Evolutionary conservation across 1,140 invertebrate species (phyloP), one percentile per base, ranked within the genome.

Genomic region (Pteromalus puparum): DNA sequence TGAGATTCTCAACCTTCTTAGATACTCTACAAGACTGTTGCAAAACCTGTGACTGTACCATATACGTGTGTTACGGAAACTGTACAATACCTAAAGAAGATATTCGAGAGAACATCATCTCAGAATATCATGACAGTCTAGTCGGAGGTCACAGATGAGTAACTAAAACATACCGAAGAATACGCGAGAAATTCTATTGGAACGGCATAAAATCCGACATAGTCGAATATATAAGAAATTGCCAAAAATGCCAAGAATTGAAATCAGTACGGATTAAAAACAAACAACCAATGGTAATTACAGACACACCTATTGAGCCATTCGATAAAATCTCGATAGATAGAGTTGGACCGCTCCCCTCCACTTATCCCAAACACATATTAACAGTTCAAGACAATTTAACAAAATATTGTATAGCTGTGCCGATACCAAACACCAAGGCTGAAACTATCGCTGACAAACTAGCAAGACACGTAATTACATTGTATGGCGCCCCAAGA

Each of bases 331-430:
- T n/a, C n/a, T n/a, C n/a, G n/a, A 24, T 81, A 2, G 81, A 83
- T 18, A 68, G 48, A 9, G 30, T 76, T 1, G 81, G 81, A 26
- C 81, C 81, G 0, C 34, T 77, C 21, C 65, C 68, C 9, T 26
- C 13, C 1, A 28, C 81, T 1, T n/a, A n/a, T 28, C 81, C 1
- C 7, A 24, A 61, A 24, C 46, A 83, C 42, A 68, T 83, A 24
- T 53, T 83, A 24, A 83, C 81, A 0, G 65, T 83, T 18, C 74
- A 46, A 13, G 42, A 46, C 10, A 46, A 46, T 10, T 9, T 46
- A 12, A 46, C 42, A 5, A 46, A 46, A 46, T 46, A 67, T n/a
- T 67, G 65, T 67, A 67, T 67, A 21, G 65, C 65, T 9, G 65
- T 67, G n/a, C 9, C 65, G 0, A 67, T 67, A 18, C 65, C 65